These are phyloP conservation scores for Apis dorsata DNA, from an alignment of 1,140 invertebrate species.

Conservation along the genomic window DNA sequence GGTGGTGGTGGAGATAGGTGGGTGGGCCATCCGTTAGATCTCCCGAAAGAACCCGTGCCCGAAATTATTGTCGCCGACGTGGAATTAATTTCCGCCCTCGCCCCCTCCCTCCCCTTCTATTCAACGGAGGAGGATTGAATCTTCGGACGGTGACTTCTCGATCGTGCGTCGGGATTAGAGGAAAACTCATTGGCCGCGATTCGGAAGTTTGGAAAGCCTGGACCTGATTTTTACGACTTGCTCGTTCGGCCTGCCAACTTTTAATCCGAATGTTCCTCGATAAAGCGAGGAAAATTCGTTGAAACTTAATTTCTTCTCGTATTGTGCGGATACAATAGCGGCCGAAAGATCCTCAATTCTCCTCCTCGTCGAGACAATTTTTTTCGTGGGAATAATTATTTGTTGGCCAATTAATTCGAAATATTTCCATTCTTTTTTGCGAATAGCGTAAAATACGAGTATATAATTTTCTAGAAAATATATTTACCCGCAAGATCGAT, in stretches of 20 bases:
- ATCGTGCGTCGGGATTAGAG: slow-evolving; percentile 63
- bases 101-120: slow-evolving; percentile 20
- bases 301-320: slow-evolving; percentile 6
- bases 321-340: background rate
- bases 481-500: too few relatives aligned
- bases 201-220: slow-evolving; percentile 41
- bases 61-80: slow-evolving; percentile 77
- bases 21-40: slow-evolving; percentile 37
- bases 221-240: slow-evolving; percentile 53
- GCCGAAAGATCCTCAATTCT: background rate
- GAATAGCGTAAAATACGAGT: too few relatives aligned
- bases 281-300: background rate
- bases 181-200: slow-evolving; percentile 45
- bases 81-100: slow-evolving; percentile 73
- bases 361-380: too few relatives aligned
- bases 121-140: slow-evolving; percentile 46
- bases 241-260: slow-evolving; percentile 11
- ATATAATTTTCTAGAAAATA: too few relatives aligned
- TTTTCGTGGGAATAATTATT: too few relatives aligned
- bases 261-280: slow-evolving; percentile 45
- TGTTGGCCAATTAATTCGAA: too few relatives aligned
- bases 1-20: background rate
- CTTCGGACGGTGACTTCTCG: slow-evolving; percentile 37
- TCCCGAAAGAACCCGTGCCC: slow-evolving; percentile 47
- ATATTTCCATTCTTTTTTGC: too few relatives aligned